phyloP scores from a whole-genome alignment of 2,888 invertebrate genomes.

The Lasioglossum villosulum region DNA sequence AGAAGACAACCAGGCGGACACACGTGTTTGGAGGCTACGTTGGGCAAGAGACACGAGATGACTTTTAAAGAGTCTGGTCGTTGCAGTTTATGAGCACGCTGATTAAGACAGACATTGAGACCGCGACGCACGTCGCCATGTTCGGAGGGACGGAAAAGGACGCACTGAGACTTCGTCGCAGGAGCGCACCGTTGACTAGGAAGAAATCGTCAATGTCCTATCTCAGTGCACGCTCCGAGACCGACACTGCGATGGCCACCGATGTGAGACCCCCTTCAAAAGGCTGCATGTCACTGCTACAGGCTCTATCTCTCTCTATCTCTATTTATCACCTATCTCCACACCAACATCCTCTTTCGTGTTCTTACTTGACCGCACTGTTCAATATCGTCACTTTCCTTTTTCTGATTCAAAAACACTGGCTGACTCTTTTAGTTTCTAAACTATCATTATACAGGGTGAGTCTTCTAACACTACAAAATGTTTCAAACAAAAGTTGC shows the following conservation, averaged over 20 bases:
- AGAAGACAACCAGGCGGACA: conserved; percentile 40
- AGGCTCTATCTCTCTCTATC: conserved; percentile 53
- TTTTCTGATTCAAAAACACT: background rate
- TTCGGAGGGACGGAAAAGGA: conserved; percentile 83
- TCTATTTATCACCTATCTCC: background rate
- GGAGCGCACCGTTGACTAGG: conserved; percentile 82
- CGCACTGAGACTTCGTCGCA: conserved; percentile 82
- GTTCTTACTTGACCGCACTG: background rate
- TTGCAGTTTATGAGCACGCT: conserved; percentile 91
- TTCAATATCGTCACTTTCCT: background rate
- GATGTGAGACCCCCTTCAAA: conserved; percentile 81
- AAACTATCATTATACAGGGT: too few relatives aligned
- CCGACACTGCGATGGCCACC: conserved; percentile 82
- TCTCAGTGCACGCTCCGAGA: conserved; percentile 83
- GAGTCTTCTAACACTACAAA: too few relatives aligned
- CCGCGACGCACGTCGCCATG: conserved; percentile 85
- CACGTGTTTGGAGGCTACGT: conserved; percentile 16
- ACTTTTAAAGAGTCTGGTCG: conserved; percentile 71
- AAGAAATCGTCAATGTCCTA: conserved; percentile 84
- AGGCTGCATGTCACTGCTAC: conserved; percentile 74
- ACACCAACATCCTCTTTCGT: background rate
- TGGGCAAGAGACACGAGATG: conserved; percentile 12
- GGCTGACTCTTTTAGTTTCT: background rate
- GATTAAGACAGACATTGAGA: conserved; percentile 91
- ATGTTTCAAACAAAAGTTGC: too few relatives aligned